Conservation (phyloP, 1,140 invertebrate genomes). For the Drosophila nannoptera region DNA sequence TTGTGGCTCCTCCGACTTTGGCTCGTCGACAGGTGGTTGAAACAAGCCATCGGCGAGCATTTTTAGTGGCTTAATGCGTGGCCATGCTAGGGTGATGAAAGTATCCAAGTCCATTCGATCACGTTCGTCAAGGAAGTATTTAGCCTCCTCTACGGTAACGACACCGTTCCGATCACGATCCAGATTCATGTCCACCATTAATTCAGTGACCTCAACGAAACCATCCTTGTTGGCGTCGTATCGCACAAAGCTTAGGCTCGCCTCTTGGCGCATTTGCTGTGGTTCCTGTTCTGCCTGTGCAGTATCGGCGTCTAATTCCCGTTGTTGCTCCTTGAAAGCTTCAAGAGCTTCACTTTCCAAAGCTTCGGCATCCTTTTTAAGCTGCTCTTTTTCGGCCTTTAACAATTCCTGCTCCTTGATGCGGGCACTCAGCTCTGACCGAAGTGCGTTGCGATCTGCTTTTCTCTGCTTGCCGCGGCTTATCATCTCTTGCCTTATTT, state of each 20-base stretch:
- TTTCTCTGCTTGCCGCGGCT: constrained; percentile 87
- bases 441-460: constrained; percentile 85
- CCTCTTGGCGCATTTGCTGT: constrained; percentile 81
- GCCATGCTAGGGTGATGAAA: constrained; percentile 86
- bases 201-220: constrained; percentile 87
- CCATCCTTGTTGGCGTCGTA: constrained; percentile 90
- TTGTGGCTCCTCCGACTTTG: constrained; percentile 74
- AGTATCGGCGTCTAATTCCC: constrained; percentile 82
- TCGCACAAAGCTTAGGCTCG: constrained; percentile 85
- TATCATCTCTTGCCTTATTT: constrained; percentile 87
- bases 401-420: constrained; percentile 85
- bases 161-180: constrained; percentile 93
- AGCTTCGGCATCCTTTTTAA: constrained; percentile 87
- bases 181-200: constrained; percentile 88
- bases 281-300: constrained; percentile 81
- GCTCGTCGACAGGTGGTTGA: constrained; percentile 78
- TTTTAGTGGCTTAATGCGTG: constrained; percentile 87
- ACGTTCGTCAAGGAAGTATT: constrained; percentile 87
- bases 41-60: constrained; percentile 86
- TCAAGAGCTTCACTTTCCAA: constrained; percentile 88
- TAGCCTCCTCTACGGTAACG: constrained; percentile 87
- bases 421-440: constrained; percentile 86
- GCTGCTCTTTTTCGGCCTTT: constrained; percentile 85
- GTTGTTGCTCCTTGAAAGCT: constrained; percentile 86
- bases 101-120: constrained; percentile 85